Evolutionary conservation across 53 echinoderm and acorn worm species (phyloP), one percentile per base, ranked within the genome.

Genomic region (Astropecten irregularis): DNA sequence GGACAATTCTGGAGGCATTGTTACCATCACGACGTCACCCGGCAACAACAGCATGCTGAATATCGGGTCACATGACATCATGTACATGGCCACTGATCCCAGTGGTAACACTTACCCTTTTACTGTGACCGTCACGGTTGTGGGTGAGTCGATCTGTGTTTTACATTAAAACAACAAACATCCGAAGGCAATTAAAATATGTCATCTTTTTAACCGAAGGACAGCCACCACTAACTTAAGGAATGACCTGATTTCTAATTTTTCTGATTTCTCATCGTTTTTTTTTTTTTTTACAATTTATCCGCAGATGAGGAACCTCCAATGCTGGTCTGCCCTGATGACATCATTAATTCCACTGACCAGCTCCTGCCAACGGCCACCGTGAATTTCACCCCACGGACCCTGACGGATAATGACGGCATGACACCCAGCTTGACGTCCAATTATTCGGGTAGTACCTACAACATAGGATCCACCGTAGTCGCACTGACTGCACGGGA

Each of bases 1-100:
- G 4, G 64, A 64, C 64, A 64, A 64, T 36, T 64, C 64, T 64
- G 64, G 64, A 19, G 64, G 64, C 6, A 36, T 29, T 11, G 64
- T 64, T 13, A 37, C 2, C 16, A 37, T 64, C 36, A 64, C 64
- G 3, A 64, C 64, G 20, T 64, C 64, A 34, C 64, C 35, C 10
- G 64, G 18, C 64, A 64, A 64, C n/a, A 64, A 64, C 64, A 64
- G 64, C 35, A 36, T 37, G 64, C 64, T 64, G n/a, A 20, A 16
- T 8, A 64, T 64, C 1, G 64, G 64, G 3, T 14, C 35, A 1
- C 3, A 64, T 4, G 36, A 35, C 19, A 32, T 64, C 16, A 37
- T 9, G 15, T 64, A 64, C 64, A 64, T 1, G 0, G 35, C 37
- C 9, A 64, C 64, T n/a, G 64, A 64, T 18, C 38, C 64, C 2